Percentiles rank a stretch among this genome's conserved stretches.
Evolutionary conservation across 2,113 vertebrate genomes (phyloP).

Genomic region (Aldabrachelys gigantea): DNA sequence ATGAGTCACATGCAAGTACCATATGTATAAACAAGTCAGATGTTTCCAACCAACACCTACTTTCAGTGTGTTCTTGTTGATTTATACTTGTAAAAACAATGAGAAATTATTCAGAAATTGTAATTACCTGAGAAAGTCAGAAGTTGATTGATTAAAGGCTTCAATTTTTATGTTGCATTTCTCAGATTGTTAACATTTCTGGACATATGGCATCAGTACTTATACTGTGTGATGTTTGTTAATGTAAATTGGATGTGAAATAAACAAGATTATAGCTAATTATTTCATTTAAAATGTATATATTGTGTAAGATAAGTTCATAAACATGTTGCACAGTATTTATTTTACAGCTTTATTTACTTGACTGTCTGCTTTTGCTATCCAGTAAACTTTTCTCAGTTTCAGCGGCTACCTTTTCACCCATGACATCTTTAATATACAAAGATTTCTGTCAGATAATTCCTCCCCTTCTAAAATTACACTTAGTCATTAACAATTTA

Average conservation of each 20-base stretch:
- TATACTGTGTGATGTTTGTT: constrained; percentile 66
- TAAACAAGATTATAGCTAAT: constrained; percentile 75
- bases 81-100: constrained; percentile 38
- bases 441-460: neutral
- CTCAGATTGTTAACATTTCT: constrained; percentile 48
- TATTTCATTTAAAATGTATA: constrained; percentile 70
- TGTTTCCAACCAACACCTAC: neutral
- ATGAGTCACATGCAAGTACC: constrained; percentile 22
- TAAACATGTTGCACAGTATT: constrained; percentile 60
- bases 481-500: neutral
- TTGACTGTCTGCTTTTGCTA: neutral
- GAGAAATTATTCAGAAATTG: constrained; percentile 47
- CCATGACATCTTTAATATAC: neutral
- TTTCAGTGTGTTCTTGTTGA: constrained; percentile 42
- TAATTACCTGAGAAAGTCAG: constrained; percentile 66
- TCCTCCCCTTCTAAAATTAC: neutral
- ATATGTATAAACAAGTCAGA: neutral
- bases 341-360: constrained; percentile 29
- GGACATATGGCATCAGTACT: constrained; percentile 5
- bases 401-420: neutral
- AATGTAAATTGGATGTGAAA: constrained; percentile 76
- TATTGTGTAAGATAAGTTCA: constrained; percentile 53
- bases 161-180: constrained; percentile 50
- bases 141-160: constrained; percentile 64
- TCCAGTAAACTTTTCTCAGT: neutral